Evolutionary conservation across 2,888 invertebrate species (phyloP), one percentile per base, ranked within the genome.

Genomic region (Drosophila barbarae): DNA sequence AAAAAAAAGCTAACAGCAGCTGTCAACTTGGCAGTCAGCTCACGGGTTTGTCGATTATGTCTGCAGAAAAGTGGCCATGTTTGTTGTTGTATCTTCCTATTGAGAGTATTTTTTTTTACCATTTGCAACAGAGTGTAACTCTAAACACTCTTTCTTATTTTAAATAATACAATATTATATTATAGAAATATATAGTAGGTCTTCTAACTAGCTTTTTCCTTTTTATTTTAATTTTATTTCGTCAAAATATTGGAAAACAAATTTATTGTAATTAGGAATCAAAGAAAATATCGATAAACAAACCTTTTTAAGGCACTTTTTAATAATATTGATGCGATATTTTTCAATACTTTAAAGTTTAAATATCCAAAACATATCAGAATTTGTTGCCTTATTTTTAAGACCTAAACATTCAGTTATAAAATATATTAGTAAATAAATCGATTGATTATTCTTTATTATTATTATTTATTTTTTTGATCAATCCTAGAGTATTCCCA

Each of bases 1-100:
- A 38, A 30, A 51, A 35, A 30, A 30, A 56, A 36, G 12, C 15
- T 36, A 23, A n/a, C 15, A 9, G 44, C 35, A 32, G 23, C 32
- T 59, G 44, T 57, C 59, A 58, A 56, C 38, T 59, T 46, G 36
- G 38, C 3, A 57, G 36, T 44, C 44, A 30, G 35, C 58, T 30
- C 58, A 59, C 56, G 35, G 57, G 56, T 35, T 42, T 35, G 8
- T 23, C 15, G 56, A 55, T 56, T 44, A 57, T 36, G 35, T 35
- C 41, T 46, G 58, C 58, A 30, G 58, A 57, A 59, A 57, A 57
- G 38, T 59, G 21, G 56, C 44, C 56, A 44, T 57, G 34, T n/a
- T 53, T 42, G 30, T 26, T 26, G 26, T 26, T 26, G 26, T 26
- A 3, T 26, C 26, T 26, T 23, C n/a, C 13, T 26, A 5, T 8